Evolutionary conservation across 2,797 vertebrate species (phyloP), one percentile per base, ranked within the genome.

Genomic region (Lepilemur septentrionalis): DNA sequence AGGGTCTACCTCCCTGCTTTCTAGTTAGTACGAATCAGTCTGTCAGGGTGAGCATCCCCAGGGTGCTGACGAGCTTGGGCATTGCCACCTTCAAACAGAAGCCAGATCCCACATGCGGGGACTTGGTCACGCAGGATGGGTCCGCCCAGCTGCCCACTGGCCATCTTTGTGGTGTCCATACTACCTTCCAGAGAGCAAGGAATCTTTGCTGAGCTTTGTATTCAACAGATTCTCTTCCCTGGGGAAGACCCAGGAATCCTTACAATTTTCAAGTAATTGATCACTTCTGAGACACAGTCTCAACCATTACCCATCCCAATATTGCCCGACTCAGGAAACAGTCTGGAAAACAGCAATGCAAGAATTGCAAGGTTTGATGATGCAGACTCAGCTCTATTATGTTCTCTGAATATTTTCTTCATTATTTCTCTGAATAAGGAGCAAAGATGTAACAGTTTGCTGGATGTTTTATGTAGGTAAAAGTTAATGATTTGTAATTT

Each of bases 401-500:
- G 9, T 76, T 48, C 50, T 2, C 76, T 59, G 63, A 88, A 59
- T 22, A 50, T 73, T 59, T 94, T 69, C 69, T 78, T 25, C 73
- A 57, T 76, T 79, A 59, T 78, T 94, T 82, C 82, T 79, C 38
- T 41, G 63, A 86, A 93, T 43, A 86, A 93, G 43, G 38, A 0
- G 81, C 43, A 93, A 76, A 95, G 89, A 94, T 78, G 32, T 12
- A 69, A 83, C 65, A 72, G 63, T 81, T 94, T 90, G 69, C 0
- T 48, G 65, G n/a, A 86, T 84, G 43, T 92, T 80, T 89, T 93
- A 97, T 1, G 2, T 76, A 0, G 0, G 55, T 35, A 0, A n/a
- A 98, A 91, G 91, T 95, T 55, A 93, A 94, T 57, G 75, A 96
- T 79, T 94, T 95, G 90, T 61, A 94, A 96, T 95, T 95, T 92